Percentiles rank a stretch among this genome's conserved stretches.
phyloP scores from a whole-genome alignment of 2,888 invertebrate species.

The Chymomyza fuscimana region DNA sequence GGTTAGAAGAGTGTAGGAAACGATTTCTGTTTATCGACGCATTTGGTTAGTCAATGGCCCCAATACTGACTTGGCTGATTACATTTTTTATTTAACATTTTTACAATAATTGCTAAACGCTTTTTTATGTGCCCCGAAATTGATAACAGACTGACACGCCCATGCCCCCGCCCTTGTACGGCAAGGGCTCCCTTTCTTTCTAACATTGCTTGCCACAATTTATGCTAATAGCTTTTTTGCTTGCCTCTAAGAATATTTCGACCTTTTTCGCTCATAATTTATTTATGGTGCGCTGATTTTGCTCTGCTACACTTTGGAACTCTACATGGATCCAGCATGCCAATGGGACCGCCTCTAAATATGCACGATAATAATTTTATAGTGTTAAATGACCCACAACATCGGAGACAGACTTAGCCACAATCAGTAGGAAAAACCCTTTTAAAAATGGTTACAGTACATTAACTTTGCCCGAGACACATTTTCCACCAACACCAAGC shows the following conservation, averaged over 20 bases:
- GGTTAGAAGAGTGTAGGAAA: background rate
- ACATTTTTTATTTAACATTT: conserved; percentile 1
- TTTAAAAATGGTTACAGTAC: conserved; percentile 59
- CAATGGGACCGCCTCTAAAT: conserved; percentile 37
- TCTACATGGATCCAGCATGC: background rate
- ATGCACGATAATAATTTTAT: conserved; percentile 69
- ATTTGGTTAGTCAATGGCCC: conserved; percentile 46
- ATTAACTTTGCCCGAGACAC: conserved; percentile 63
- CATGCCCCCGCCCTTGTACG: conserved; percentile 13
- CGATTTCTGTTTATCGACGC: conserved; percentile 46
- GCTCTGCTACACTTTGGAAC: conserved; percentile 20
- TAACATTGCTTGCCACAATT: conserved; percentile 23
- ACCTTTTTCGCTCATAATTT: conserved; percentile 16
- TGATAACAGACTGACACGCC: conserved; percentile 44
- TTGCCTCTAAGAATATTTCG: background rate
- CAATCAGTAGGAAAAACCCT: conserved; percentile 42
- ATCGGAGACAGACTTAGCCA: conserved; percentile 22
- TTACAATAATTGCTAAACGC: conserved; percentile 64
- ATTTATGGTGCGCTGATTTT: conserved; percentile 24
- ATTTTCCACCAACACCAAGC: conserved; percentile 48
- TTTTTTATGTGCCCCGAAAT: conserved; percentile 61
- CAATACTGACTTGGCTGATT: conserved; percentile 8
- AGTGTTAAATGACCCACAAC: conserved; percentile 67
- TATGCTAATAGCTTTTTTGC: conserved; percentile 56
- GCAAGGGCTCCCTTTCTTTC: too few species aligned